Evolutionary conservation across 2,888 invertebrate genomes (phyloP), one percentile per base, ranked within the genome.

Genomic region (Allygus modestus): DNA sequence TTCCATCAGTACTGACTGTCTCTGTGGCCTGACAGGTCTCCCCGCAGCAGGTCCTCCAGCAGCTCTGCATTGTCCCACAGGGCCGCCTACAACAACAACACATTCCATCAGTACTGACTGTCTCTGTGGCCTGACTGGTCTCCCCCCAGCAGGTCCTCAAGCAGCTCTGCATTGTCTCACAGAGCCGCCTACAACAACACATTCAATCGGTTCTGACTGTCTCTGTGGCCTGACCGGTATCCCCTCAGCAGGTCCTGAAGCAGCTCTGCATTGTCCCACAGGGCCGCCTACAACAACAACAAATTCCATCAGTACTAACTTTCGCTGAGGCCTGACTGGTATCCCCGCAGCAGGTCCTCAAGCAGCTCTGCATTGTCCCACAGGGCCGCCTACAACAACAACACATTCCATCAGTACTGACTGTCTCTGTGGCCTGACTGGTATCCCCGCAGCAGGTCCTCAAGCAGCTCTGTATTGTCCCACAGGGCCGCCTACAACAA

Each of bases 41-140:
- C 91, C 69, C 93, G 92, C 7, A 97, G 89, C 33, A 97, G 91
- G 90, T 97, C 97, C 88, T 94, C 94, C n/a, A 97, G 91, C 0
- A 97, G 92, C 89, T 97, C 97, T 23, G 95, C 93, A 89, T 97
- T 97, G 90, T 97, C 97, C 97, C 97, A 97, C n/a, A 97, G 90
- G 0, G 97, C 96, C 17, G 97, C 96, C 94, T 95, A 87, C 37
- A 37, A 37, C n/a, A n/a, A n/a, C 37, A 37, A 37, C 37, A 37
- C 37, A 37, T 37, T 4, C 37, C 9, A 37, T 37, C 5, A 37
- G 37, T 37, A 4, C 37, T 37, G 37, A 37, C 37, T 37, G 37
- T 37, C 37, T 4, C 4, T 37, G 37, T 37, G 37, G 9, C 37
- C 37, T 9, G 37, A 37, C 37, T 37, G 9, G 37, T 37, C 37